A percentile compares a stretch with the other conserved stretches of the same genome.
These are phyloP conservation scores for Carterocephalus palaemon DNA, from an alignment of 2,888 invertebrate species.

Conservation along the genomic window DNA sequence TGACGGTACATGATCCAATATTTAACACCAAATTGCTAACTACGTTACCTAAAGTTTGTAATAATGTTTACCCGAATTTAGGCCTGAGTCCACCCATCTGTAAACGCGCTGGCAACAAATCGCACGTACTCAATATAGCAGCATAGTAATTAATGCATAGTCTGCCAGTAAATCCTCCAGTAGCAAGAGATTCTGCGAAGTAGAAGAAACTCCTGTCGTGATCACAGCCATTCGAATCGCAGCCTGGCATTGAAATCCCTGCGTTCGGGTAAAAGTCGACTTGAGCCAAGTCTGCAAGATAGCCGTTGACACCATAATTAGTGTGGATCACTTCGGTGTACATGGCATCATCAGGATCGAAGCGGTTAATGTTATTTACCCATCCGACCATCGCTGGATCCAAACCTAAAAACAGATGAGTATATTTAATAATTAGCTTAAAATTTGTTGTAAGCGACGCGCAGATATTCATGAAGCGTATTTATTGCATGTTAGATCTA, in stretches of 20 bases:
- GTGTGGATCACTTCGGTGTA: constrained; percentile 64
- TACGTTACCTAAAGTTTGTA: constrained; percentile 1
- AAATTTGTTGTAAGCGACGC: no score
- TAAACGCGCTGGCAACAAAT: constrained; percentile 42
- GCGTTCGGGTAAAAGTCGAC: constrained; percentile 63
- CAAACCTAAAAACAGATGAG: constrained; percentile 41
- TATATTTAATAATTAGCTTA: background rate
- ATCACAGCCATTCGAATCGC: constrained; percentile 51
- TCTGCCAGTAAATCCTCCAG: constrained; percentile 53
- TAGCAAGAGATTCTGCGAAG: constrained; percentile 50
- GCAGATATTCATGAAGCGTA: no score
- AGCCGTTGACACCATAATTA: constrained; percentile 54
- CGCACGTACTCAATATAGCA: constrained; percentile 45
- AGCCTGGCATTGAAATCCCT: constrained; percentile 59
- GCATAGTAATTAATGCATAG: constrained; percentile 51
- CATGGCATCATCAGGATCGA: constrained; percentile 44
- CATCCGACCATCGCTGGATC: constrained; percentile 58
- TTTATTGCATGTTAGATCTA: no score
- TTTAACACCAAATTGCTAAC: no score
- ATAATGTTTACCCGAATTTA: constrained; percentile 48
- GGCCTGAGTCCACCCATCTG: constrained; percentile 56
- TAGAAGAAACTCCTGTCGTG: constrained; percentile 52
- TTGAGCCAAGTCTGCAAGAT: constrained; percentile 46
- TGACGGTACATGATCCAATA: no score
- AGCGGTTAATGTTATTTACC: constrained; percentile 50